These are phyloP conservation scores for Tachina lurida DNA, from an alignment of 2,888 invertebrate species.

Conservation along the genomic window DNA sequence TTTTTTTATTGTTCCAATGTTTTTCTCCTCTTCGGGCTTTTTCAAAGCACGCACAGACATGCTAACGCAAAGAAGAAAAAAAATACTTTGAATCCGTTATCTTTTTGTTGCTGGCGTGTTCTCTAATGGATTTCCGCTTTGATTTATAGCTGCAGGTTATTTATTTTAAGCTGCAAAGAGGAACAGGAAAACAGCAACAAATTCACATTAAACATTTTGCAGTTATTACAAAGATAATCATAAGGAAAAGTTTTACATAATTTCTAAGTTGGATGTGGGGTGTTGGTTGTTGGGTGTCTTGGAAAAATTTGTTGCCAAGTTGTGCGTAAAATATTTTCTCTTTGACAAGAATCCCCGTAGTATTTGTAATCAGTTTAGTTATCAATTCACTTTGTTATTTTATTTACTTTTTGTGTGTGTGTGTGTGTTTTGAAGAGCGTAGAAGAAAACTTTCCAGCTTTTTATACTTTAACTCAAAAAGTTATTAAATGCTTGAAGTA, in stretches of 20 bases:
- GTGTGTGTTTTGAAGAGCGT: neutral
- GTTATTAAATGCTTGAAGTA: conserved; percentile 15
- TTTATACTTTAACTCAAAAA: conserved; percentile 24
- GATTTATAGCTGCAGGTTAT: conserved; percentile 56
- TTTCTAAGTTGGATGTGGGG: neutral
- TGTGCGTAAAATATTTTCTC: conserved; percentile 13
- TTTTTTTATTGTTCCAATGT: neutral
- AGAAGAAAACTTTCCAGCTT: neutral
- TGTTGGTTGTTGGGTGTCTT: neutral
- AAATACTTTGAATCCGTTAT: neutral
- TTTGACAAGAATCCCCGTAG: conserved; percentile 14
- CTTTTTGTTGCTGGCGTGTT: neutral
- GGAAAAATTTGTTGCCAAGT: neutral
- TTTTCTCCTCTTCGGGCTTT: neutral
- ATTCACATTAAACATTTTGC: neutral
- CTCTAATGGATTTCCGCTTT: conserved; percentile 45
- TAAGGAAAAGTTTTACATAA: neutral
- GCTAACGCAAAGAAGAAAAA: neutral
- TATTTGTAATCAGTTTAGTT: conserved; percentile 42
- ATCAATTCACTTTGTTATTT: conserved; percentile 10
- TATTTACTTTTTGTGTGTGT: neutral
- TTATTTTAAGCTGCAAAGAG: conserved; percentile 27
- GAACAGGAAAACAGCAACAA: conserved; percentile 13
- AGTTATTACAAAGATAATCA: neutral
- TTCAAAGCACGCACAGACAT: neutral